Percentiles rank a stretch among this genome's conserved stretches.
These are phyloP conservation scores for Pygmarrhopalites habei DNA, from an alignment of 1,140 invertebrate species.

Conservation along the genomic window DNA sequence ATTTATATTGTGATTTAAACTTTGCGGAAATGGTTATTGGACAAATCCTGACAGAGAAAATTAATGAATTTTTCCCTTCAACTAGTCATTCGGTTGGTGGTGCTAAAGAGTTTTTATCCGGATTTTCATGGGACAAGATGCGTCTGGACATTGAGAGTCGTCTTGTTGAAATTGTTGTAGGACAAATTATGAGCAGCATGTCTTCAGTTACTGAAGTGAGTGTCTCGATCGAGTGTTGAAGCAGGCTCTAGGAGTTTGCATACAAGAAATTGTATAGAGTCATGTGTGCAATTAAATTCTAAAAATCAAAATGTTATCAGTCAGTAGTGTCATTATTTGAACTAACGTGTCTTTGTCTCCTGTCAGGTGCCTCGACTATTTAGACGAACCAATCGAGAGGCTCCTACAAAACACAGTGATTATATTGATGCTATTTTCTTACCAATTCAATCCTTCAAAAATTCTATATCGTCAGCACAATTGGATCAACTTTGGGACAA, in stretches of 20 bases:
- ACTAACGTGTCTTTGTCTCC: no score
- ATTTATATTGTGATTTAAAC: slow-evolving; percentile 35
- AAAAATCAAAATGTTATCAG: no score
- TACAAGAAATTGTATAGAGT: no score
- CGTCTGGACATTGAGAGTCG: slow-evolving; percentile 24
- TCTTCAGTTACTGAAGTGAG: slow-evolving; percentile 71
- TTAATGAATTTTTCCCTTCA: slow-evolving; percentile 12
- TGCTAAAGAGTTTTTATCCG: slow-evolving; percentile 22
- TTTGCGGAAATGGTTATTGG: slow-evolving; percentile 34
- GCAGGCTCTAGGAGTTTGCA: no score
- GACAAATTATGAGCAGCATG: slow-evolving; percentile 41
- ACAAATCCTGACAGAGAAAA: slow-evolving; percentile 32
- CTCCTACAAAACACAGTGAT: slow-evolving; percentile 65
- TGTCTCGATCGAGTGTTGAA: no score
- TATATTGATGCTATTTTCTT: slow-evolving; percentile 66
- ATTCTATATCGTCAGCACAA: slow-evolving; percentile 55
- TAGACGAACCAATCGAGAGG: slow-evolving; percentile 81
- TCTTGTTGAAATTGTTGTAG: slow-evolving; percentile 31
- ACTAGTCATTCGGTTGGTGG: neutral
- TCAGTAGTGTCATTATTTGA: no score
- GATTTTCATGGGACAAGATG: slow-evolving; percentile 25
- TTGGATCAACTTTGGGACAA: slow-evolving; percentile 29
- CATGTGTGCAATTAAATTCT: no score
- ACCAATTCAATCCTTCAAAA: slow-evolving; percentile 48
- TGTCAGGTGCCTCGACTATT: slow-evolving; percentile 88